Evolutionary conservation across 2,888 invertebrate species (phyloP).

Genomic region (Cephus runcator): DNA sequence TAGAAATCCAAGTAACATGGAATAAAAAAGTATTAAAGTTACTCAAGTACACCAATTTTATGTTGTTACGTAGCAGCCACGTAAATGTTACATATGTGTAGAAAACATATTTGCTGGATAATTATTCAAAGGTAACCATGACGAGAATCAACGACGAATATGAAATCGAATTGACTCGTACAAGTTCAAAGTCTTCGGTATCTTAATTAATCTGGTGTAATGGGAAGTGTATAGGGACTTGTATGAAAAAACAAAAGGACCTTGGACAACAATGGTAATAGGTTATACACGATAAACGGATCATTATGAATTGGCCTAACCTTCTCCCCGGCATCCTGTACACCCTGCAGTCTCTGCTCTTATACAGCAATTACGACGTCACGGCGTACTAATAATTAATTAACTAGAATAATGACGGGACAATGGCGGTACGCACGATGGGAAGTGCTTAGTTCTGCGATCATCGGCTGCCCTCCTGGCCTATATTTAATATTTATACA

Average conservation of each 20-base stretch:
- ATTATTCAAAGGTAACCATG: neutral
- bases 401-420: slow-evolving; percentile 61
- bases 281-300: slow-evolving; percentile 40
- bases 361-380: slow-evolving; percentile 57
- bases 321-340: slow-evolving; percentile 61
- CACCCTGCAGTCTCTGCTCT: slow-evolving; percentile 56
- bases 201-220: neutral
- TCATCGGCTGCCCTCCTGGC: slow-evolving; percentile 57
- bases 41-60: neutral
- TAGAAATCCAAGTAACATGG: neutral
- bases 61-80: neutral
- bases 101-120: neutral
- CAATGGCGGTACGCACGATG: slow-evolving; percentile 53
- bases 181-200: neutral
- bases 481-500: slow-evolving; percentile 56
- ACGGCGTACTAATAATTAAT: slow-evolving; percentile 61
- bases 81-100: neutral
- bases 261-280: slow-evolving; percentile 57
- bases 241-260: slow-evolving; percentile 38
- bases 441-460: slow-evolving; percentile 58
- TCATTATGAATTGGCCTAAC: slow-evolving; percentile 53
- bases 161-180: neutral
- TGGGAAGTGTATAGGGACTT: neutral
- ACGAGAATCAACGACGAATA: neutral
- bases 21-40: neutral